Percentiles rank a stretch among this genome's conserved stretches.
These are phyloP conservation scores for Agraylea sexmaculata DNA, from an alignment of 1,140 invertebrate species.

Conservation along the genomic window DNA sequence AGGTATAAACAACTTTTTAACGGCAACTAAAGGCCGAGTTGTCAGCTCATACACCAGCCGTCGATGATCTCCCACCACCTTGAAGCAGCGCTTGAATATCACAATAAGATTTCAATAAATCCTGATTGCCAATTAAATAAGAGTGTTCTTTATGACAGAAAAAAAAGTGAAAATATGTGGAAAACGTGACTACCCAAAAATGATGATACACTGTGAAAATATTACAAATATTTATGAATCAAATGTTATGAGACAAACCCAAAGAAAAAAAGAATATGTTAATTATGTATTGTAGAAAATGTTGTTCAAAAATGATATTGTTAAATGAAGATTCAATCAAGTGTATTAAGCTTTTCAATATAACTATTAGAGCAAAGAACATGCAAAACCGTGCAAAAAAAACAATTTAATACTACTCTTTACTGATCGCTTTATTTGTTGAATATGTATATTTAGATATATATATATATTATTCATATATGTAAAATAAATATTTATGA, in stretches of 20 bases:
- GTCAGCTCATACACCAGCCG: conserved; percentile 8
- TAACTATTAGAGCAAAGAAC: neutral
- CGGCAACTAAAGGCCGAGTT: conserved; percentile 11
- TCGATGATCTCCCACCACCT: conserved; percentile 5
- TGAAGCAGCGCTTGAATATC: conserved; percentile 9
- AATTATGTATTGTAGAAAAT: conserved; percentile 6
- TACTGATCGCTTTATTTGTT: conserved; percentile 8
- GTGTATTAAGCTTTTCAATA: neutral
- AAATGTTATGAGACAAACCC: conserved; percentile 1
- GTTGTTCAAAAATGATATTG: too few relatives aligned
- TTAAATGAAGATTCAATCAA: neutral
- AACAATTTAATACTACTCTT: conserved; percentile 8
- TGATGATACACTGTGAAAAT: conserved; percentile 4
- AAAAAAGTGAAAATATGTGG: neutral
- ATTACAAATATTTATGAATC: neutral
- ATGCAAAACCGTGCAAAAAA: conserved; percentile 6
- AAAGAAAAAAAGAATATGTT: conserved; percentile 12
- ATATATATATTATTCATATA: conserved; percentile 3
- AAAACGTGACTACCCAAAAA: conserved; percentile 5
- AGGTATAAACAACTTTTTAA: conserved; percentile 16
- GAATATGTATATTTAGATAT: conserved; percentile 6
- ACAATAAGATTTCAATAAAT: conserved; percentile 6
- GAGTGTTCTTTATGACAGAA: neutral
- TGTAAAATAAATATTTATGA: conserved; percentile 2
- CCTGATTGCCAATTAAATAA: neutral